These are phyloP conservation scores for Hydrolagus colliei DNA, from an alignment of 2,797 vertebrate genomes.

Conservation along the genomic window DNA sequence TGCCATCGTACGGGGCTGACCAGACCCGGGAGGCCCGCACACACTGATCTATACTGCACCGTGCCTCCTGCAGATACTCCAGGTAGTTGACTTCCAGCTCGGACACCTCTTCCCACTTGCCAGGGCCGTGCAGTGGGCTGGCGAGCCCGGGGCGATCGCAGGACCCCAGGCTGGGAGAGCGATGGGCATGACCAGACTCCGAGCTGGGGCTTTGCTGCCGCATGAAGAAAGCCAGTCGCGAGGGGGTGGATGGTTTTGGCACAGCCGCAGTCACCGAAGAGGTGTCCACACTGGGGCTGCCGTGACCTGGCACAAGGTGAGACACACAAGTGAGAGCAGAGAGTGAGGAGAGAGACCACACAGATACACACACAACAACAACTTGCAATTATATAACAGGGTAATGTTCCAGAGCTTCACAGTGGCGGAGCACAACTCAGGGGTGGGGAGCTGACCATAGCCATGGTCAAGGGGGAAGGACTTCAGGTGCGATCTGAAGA, in stretches of 20 bases:
- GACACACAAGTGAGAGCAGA: neutral
- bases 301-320: constrained; percentile 50
- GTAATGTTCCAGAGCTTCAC: no score
- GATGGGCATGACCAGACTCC: constrained; percentile 37
- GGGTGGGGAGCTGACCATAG: no score
- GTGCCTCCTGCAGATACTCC: constrained; percentile 82
- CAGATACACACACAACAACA: no score
- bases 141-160: constrained; percentile 48
- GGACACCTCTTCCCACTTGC: constrained; percentile 52
- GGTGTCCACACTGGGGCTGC: constrained; percentile 70
- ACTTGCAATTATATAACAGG: no score
- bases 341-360: no score
- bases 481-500: no score
- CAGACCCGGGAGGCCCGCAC: constrained; percentile 79
- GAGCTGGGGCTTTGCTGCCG: constrained; percentile 65
- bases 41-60: constrained; percentile 70
- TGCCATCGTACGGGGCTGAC: constrained; percentile 89
- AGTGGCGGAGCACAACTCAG: no score
- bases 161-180: constrained; percentile 47
- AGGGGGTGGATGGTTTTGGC: constrained; percentile 76
- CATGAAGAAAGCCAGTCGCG: constrained; percentile 83
- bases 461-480: no score
- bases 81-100: constrained; percentile 84
- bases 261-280: constrained; percentile 52
- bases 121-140: constrained; percentile 63